These are phyloP conservation scores for Caenorhabditis latens DNA, from an alignment of 1,140 invertebrate species.

Conservation along the genomic window DNA sequence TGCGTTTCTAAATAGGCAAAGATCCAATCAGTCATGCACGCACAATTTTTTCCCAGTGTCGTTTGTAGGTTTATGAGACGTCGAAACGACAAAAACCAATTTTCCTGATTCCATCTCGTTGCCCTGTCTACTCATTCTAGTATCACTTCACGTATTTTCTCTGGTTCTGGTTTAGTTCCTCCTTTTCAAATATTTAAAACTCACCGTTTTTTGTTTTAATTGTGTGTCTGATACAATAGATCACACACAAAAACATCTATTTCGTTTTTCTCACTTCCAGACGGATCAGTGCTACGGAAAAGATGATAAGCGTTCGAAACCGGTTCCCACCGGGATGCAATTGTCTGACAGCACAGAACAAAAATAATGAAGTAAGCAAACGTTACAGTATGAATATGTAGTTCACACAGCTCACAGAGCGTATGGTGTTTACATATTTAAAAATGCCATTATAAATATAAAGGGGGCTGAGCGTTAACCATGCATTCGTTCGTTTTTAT, in stretches of 20 bases:
- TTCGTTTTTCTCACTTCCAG: neutral
- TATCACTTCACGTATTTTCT: neutral
- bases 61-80: neutral
- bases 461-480: neutral
- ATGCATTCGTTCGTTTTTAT: neutral
- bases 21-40: neutral
- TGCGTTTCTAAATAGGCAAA: neutral
- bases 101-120: neutral
- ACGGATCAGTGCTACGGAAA: neutral
- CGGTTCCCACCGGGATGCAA: neutral
- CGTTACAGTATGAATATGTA: too few relatives aligned
- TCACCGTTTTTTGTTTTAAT: neutral
- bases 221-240: neutral
- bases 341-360: slow-evolving; percentile 17
- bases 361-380: slow-evolving; percentile 23
- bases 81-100: neutral
- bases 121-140: too few relatives aligned
- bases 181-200: neutral
- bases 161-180: neutral
- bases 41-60: neutral
- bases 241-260: neutral
- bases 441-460: neutral
- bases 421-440: neutral
- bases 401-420: neutral
- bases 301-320: slow-evolving; percentile 6